Percentiles rank a stretch among this genome's conserved stretches.
Evolutionary conservation across 1,140 invertebrate species (phyloP).

Genomic region (Drosophila baimaii): DNA sequence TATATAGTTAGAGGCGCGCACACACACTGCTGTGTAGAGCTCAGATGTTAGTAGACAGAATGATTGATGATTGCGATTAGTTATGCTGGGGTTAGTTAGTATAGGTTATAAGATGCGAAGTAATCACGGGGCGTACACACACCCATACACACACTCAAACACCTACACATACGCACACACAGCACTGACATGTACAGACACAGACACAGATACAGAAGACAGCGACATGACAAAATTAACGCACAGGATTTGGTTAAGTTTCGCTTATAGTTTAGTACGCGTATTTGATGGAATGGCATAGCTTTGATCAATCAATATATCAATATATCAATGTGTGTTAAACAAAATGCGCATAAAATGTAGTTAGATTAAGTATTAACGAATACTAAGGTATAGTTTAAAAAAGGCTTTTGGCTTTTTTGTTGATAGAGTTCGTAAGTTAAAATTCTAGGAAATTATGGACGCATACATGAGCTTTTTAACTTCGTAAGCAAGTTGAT

Average conservation of each 20-base stretch:
- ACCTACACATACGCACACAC: slow-evolving; percentile 27
- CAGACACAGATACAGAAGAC: slow-evolving; percentile 57
- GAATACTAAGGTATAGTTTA: slow-evolving; percentile 72
- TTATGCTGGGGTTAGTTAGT: slow-evolving; percentile 36
- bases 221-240: slow-evolving; percentile 65
- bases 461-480: slow-evolving; percentile 99
- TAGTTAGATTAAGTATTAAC: slow-evolving; percentile 75
- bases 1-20: slow-evolving; percentile 7
- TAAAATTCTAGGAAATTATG: slow-evolving; percentile 83
- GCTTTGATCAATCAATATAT: slow-evolving; percentile 75
- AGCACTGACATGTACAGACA: slow-evolving; percentile 24
- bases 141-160: slow-evolving; percentile 22
- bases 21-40: slow-evolving; percentile 16
- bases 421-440: slow-evolving; percentile 58
- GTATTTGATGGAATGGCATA: slow-evolving; percentile 71
- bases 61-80: slow-evolving; percentile 30
- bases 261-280: slow-evolving; percentile 46
- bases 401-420: slow-evolving; percentile 66
- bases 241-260: slow-evolving; percentile 56
- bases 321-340: slow-evolving; percentile 62
- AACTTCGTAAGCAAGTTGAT: slow-evolving; percentile 99
- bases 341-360: slow-evolving; percentile 77
- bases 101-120: slow-evolving; percentile 14
- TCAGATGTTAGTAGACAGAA: slow-evolving; percentile 37
- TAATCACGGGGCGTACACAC: slow-evolving; percentile 26